Base-by-base conservation (phyloP, 2,797 vertebrate genomes). In the Xyrichtys novacula region DNA sequence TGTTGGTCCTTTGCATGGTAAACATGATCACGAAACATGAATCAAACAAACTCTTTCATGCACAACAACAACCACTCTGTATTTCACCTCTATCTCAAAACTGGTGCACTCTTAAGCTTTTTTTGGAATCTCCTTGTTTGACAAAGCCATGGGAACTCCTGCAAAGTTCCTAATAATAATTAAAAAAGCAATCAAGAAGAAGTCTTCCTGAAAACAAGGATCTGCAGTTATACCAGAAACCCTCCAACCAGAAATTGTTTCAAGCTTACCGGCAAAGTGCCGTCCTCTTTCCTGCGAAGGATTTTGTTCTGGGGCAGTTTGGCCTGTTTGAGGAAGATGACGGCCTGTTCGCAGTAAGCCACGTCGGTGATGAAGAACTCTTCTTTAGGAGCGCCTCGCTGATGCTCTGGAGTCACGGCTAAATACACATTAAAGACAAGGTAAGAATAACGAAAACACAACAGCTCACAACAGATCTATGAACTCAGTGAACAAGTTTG, bases 291-390 rank as follows among this genome's bases (percentile, higher is more conserved):
- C 52, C 84, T 76, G 65, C 85, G 86, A n/a, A 90, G 85, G 59
- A 76, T 84, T 44, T 75, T 87, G 67, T 84, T 89, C 60, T 85
- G 85, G 0, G 90, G 80, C 28, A 90, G 85, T 0, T 90, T 93
- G 88, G 93, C 85, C 71, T 95, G 92, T 76, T 95, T 95, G 52
- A 94, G 92, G 69, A 95, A 87, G 40, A 93, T 90, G 78, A 84
- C 92, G 0, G 96, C 96, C 79, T 98, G 96, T 64, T 97, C 96
- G 0, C 95, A 97, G 89, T 96, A 98, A 26, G 96, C 95, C 74
- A 95, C 75, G 3, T 97, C 96, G 22, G 94, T 95, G 81, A 89
- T 93, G 90, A 96, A 94, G 55, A 91, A 52, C 32, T 96, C 94
- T 23, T 94, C 95, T 65, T 85, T 91, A 2, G 86, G 78, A 19